Percentiles rank a stretch among this genome's conserved stretches.
Conservation (phyloP, 1,140 invertebrate genomes). For the Trichoplusia ni region DNA sequence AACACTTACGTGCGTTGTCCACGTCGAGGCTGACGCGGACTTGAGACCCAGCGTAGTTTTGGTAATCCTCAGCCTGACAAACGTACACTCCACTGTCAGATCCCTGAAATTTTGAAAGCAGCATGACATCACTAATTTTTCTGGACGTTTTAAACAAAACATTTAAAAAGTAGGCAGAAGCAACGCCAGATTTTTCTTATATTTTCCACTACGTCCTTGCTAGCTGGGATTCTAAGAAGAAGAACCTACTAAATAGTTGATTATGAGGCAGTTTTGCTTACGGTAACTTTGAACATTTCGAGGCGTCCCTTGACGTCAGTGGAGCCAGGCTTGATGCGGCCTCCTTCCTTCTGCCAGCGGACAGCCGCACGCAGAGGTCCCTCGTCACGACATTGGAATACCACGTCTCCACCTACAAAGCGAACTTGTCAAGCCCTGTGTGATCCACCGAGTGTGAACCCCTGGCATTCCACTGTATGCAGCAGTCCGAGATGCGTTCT, state of each 20-base stretch:
- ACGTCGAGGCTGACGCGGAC: constrained; percentile 53
- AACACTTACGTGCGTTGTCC: constrained; percentile 56
- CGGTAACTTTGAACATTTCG: constrained; percentile 92
- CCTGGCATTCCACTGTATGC: no score
- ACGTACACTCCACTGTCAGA: constrained; percentile 90
- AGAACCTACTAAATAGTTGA: not conserved
- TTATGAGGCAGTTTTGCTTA: constrained; percentile 58
- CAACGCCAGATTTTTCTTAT: no score
- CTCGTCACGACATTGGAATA: constrained; percentile 95
- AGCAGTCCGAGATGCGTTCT: no score
- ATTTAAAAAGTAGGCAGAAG: not conserved
- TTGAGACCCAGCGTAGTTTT: constrained; percentile 79
- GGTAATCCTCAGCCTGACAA: constrained; percentile 89
- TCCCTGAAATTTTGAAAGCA: constrained; percentile 67
- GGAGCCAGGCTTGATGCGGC: constrained; percentile 87
- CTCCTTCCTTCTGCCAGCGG: constrained; percentile 88
- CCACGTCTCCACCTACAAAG: constrained; percentile 91
- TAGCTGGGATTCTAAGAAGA: no score
- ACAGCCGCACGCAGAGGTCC: constrained; percentile 88
- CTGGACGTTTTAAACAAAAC: no score
- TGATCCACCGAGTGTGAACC: no score
- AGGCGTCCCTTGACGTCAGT: constrained; percentile 88
- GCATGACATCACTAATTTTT: not conserved
- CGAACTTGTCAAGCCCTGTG: no score
- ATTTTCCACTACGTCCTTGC: no score